Base-by-base conservation (phyloP, 2,797 vertebrate species). In the Anableps anableps region DNA sequence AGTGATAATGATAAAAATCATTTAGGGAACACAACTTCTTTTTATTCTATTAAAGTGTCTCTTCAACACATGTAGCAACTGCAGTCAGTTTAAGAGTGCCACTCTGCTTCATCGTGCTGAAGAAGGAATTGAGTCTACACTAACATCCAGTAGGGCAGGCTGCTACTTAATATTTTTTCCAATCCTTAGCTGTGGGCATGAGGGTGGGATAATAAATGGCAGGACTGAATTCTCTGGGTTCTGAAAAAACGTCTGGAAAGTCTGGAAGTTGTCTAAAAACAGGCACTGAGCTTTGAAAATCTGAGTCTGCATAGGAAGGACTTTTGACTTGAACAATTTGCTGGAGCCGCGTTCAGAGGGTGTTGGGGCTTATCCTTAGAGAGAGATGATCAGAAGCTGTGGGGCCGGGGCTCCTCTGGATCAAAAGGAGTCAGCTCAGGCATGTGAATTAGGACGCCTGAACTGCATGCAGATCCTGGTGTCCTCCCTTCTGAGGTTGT, bases 1-100 rank as follows among this genome's bases (percentile, higher is more conserved):
- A 34, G 66, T 62, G 60, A 66, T 75, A 45, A 75, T 70, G 43
- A 5, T 72, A 55, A 45, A 74, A 50, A 45, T 4, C 58, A 31
- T 62, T 60, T 62, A 31, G 10, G 13, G 14, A 47, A 11, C 13
- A 16, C 10, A 11, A 47, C 45, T 11, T 47, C 9, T 47, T 11
- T 47, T 47, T 47, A 47, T 47, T 47, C 45, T 47, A 13, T 47
- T 47, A 47, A 11, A 47, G 48, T 50, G 3, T 50, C 48, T 62
- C 17, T 29, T 62, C n/a, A 62, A 34, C 29, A 8, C 5, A 7
- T 62, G 14, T 16, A 19, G 58, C 55, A 62, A 62, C 2, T 62
- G 58, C 31, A 34, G 29, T 29, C 29, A 19, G 58, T 29, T 62
- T 34, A 5, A 62, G 29, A 19, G 58, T 62, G 29, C 8, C 17